Evolutionary conservation across 2,888 invertebrate genomes (phyloP).

Genomic region (Nemotelus pantherinus): DNA sequence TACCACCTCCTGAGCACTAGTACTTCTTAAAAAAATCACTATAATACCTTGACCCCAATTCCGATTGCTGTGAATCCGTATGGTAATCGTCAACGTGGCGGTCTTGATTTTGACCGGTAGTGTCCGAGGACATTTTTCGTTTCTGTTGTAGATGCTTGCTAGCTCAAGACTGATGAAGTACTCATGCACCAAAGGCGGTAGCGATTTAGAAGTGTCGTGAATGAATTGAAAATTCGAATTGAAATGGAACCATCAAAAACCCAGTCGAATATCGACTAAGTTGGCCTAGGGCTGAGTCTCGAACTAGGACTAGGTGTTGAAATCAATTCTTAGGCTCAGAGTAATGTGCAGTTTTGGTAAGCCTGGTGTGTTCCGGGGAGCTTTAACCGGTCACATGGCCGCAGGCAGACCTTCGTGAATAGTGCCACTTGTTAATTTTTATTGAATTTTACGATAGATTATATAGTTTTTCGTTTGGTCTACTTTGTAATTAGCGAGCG

Average conservation of each 20-base stretch:
- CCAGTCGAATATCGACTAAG: conserved; percentile 17
- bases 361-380: not conserved
- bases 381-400: not conserved
- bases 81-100: conserved; percentile 46
- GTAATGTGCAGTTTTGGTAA: not conserved
- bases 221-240: conserved; percentile 33
- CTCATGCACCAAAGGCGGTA: too few relatives aligned
- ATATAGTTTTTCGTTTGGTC: conserved; percentile 6
- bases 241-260: conserved; percentile 11
- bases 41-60: conserved; percentile 50
- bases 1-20: not conserved
- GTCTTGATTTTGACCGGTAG: conserved; percentile 50
- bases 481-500: conserved; percentile 33
- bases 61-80: conserved; percentile 7
- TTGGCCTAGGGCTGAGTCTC: conserved; percentile 24
- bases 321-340: too few relatives aligned
- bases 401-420: conserved; percentile 17
- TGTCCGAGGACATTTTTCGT: conserved; percentile 42
- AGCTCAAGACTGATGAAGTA: too few relatives aligned
- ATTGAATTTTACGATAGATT: conserved; percentile 28
- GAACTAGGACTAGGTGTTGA: too few relatives aligned
- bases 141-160: not conserved
- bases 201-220: conserved; percentile 36
- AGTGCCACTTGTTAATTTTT: conserved; percentile 32
- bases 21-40: not conserved